A percentile compares a stretch with the other conserved stretches of the same genome.
Evolutionary conservation across 2,797 vertebrate genomes (phyloP).

Genomic region (Myotis myotis): DNA sequence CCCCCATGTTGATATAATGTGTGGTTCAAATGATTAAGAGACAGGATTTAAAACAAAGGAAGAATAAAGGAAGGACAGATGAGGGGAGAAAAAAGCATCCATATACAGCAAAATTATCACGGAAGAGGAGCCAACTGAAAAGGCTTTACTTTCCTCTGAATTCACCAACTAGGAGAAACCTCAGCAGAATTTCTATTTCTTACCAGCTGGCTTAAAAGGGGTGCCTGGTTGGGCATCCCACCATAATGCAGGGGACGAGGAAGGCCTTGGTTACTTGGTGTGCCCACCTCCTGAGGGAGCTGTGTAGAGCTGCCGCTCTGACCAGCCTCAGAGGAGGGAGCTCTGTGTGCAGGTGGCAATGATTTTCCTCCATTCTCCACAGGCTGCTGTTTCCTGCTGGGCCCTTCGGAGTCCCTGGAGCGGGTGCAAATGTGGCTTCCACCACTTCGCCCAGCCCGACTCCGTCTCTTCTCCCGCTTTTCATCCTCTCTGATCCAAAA

Average conservation of each 20-base stretch:
- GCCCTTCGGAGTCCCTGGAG: slow-evolving; percentile 84
- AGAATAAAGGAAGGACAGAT: background rate
- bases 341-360: slow-evolving; percentile 80
- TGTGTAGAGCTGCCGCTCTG: slow-evolving; percentile 74
- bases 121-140: background rate
- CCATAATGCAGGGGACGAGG: slow-evolving; percentile 81
- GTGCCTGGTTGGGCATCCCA: slow-evolving; percentile 80
- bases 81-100: background rate
- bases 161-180: background rate
- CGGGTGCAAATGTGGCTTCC: slow-evolving; percentile 84
- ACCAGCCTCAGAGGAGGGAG: slow-evolving; percentile 75
- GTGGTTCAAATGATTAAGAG: background rate
- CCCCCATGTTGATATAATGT: background rate
- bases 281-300: slow-evolving; percentile 80
- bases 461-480: slow-evolving; percentile 92
- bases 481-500: slow-evolving; percentile 93
- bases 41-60: background rate
- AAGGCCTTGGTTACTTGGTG: slow-evolving; percentile 83
- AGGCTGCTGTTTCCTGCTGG: slow-evolving; percentile 85
- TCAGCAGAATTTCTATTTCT: slow-evolving; percentile 43
- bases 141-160: background rate
- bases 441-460: slow-evolving; percentile 85
- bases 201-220: slow-evolving; percentile 83
- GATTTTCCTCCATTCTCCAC: slow-evolving; percentile 85
- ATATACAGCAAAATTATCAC: background rate